Evolutionary conservation across 2,113 vertebrate genomes (phyloP).

Genomic region (Eubucco bourcierii): DNA sequence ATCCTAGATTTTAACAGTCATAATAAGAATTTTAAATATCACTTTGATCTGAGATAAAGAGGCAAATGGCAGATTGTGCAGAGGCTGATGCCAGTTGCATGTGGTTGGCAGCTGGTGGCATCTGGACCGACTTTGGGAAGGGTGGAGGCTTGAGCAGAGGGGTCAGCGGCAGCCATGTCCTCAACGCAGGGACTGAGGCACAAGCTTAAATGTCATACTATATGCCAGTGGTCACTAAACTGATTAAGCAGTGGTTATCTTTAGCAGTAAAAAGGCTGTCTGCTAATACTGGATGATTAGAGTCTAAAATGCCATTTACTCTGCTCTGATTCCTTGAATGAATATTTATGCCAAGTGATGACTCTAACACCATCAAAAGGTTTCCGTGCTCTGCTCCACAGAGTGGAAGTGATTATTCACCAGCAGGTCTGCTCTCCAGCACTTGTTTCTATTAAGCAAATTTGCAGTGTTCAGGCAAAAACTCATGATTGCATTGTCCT

Average conservation of each 20-base stretch:
- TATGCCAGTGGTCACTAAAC: conserved; percentile 66
- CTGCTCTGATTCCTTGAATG: conserved; percentile 70
- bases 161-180: background rate
- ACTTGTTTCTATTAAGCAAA: conserved; percentile 71
- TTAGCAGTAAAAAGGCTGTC: conserved; percentile 67
- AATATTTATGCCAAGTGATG: conserved; percentile 74
- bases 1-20: background rate
- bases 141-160: background rate
- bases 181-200: background rate
- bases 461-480: conserved; percentile 58
- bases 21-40: background rate
- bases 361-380: conserved; percentile 68
- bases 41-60: conserved; percentile 39
- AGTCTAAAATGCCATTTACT: conserved; percentile 71
- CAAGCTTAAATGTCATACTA: conserved; percentile 54
- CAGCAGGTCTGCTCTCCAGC: conserved; percentile 50
- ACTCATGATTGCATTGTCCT: conserved; percentile 25
- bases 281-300: conserved; percentile 70
- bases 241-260: conserved; percentile 70
- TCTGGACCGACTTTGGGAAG: background rate
- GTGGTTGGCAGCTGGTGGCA: background rate
- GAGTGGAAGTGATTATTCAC: conserved; percentile 64
- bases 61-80: background rate
- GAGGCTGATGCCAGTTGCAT: background rate
- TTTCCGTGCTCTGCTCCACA: conserved; percentile 38